These are phyloP conservation scores for Tipula lateralis DNA, from an alignment of 2,888 invertebrate genomes.

Conservation along the genomic window DNA sequence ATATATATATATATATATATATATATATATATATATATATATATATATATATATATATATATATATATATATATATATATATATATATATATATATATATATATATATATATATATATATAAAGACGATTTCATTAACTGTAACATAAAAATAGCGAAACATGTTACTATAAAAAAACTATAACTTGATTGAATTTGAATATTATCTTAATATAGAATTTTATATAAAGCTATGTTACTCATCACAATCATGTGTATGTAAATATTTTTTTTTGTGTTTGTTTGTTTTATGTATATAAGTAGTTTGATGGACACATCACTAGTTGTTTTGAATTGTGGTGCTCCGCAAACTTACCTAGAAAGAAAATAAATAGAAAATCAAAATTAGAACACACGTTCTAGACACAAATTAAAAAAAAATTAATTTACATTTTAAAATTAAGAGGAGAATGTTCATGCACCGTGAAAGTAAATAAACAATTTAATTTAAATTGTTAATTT, in stretches of 20 bases:
- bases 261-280: background rate
- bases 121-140: background rate
- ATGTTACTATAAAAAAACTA: background rate
- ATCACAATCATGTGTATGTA: background rate
- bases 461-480: background rate
- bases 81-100: too few species aligned
- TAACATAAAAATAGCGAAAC: background rate
- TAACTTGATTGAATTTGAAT: background rate
- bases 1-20: too few species aligned
- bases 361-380: background rate
- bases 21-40: too few species aligned
- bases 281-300: background rate
- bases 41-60: too few species aligned
- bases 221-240: background rate
- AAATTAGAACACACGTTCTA: slow-evolving; percentile 11
- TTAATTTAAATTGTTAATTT: background rate
- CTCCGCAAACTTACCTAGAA: slow-evolving; percentile 11
- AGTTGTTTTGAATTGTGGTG: background rate
- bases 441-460: background rate
- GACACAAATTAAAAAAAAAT: background rate
- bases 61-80: too few species aligned
- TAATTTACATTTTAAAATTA: background rate
- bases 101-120: too few species aligned
- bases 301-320: background rate
- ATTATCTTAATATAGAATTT: slow-evolving; percentile 4